These are phyloP conservation scores for Phoebastria nigripes DNA, from an alignment of 2,797 vertebrate species.

Conservation along the genomic window DNA sequence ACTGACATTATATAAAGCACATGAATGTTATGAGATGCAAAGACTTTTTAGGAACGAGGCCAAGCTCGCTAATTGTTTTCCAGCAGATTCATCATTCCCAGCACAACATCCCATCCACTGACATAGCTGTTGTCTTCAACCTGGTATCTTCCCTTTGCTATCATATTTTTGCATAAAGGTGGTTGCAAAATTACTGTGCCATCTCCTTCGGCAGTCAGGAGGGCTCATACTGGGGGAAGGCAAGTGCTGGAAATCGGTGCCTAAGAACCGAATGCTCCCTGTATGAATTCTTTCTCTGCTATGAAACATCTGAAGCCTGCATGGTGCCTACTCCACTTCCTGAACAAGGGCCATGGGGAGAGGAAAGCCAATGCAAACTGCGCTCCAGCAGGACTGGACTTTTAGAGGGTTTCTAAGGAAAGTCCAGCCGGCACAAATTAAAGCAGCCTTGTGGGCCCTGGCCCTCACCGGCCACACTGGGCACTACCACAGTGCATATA, in stretches of 20 bases:
- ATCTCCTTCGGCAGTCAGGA: background rate
- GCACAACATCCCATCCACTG: background rate
- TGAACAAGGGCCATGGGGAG: background rate
- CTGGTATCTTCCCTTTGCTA: background rate
- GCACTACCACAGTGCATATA: background rate
- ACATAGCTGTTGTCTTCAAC: background rate
- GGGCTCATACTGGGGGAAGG: background rate
- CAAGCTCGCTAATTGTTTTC: background rate
- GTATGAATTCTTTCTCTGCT: background rate
- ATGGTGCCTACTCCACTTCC: background rate
- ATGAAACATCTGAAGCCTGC: background rate
- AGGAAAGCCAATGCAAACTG: background rate
- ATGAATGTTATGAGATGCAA: background rate
- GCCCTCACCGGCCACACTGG: fast-evolving
- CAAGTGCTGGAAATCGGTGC: background rate
- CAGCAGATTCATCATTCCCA: background rate
- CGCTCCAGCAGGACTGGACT: background rate
- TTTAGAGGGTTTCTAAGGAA: background rate
- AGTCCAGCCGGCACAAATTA: background rate
- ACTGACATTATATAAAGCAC: background rate
- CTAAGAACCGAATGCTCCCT: background rate
- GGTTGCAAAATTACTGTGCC: background rate
- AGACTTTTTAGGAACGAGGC: background rate
- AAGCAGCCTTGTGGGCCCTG: background rate
- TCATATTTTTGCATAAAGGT: background rate